phyloP scores from a whole-genome alignment of 2,113 vertebrate species.

The Hiodon tergisus region DNA sequence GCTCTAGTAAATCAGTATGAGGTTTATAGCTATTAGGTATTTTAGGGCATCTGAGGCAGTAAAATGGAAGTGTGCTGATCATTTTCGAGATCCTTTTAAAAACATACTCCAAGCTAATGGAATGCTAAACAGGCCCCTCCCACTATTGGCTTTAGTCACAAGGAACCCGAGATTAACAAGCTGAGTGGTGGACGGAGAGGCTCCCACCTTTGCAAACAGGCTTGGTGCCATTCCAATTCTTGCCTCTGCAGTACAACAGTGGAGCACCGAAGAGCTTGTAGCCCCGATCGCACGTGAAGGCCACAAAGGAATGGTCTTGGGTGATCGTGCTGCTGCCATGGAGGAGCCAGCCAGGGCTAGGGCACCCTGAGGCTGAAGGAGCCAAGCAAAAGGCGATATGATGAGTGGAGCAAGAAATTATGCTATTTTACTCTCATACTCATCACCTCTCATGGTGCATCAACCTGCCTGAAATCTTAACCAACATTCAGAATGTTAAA shows the following conservation, averaged over 20 bases:
- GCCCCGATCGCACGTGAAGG: constrained; percentile 50
- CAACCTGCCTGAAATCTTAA: too few relatives aligned
- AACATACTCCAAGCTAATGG: neutral
- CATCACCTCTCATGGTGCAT: too few relatives aligned
- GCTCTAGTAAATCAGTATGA: too few relatives aligned
- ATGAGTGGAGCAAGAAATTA: neutral
- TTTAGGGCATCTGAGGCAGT: too few relatives aligned
- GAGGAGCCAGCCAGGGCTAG: constrained; percentile 31
- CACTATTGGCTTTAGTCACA: neutral
- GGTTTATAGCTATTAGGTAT: too few relatives aligned
- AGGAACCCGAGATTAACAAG: neutral
- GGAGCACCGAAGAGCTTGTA: constrained; percentile 49
- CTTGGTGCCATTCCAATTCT: constrained; percentile 51
- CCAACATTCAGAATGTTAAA: too few relatives aligned
- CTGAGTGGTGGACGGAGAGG: neutral
- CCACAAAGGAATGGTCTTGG: constrained; percentile 41
- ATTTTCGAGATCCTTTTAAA: too few relatives aligned
- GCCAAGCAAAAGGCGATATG: neutral
- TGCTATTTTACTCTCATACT: too few relatives aligned
- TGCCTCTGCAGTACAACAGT: constrained; percentile 54
- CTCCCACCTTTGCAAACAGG: constrained; percentile 57
- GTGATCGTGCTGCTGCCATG: constrained; percentile 45
- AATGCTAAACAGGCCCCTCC: too few relatives aligned
- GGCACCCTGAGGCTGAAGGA: constrained; percentile 48
- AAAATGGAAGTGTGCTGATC: too few relatives aligned